Percentiles rank a stretch among this genome's conserved stretches.
Evolutionary conservation across 1,140 invertebrate genomes (phyloP).

Genomic region (Drosophila rhopaloa): DNA sequence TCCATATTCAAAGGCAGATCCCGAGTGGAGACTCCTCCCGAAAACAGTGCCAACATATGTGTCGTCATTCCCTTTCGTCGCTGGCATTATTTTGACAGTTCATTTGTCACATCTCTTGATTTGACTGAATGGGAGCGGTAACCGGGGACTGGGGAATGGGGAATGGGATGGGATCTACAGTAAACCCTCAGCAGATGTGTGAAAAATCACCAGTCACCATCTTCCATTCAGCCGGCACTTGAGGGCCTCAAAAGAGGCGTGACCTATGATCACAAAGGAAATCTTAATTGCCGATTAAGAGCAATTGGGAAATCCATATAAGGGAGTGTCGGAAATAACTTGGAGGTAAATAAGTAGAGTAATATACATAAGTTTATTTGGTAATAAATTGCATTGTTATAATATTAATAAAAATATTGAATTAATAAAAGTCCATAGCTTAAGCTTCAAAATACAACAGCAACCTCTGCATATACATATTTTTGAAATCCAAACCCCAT

Average conservation of each 20-base stretch:
- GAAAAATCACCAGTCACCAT: conserved; percentile 43
- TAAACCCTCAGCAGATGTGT: conserved; percentile 46
- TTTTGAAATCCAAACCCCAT: conserved; percentile 1
- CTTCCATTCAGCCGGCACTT: conserved; percentile 38
- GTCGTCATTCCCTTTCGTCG: conserved; percentile 59
- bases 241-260: conserved; percentile 17
- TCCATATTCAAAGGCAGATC: conserved; percentile 7
- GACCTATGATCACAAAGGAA: conserved; percentile 25
- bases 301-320: conserved; percentile 8
- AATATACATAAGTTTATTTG: too few relatives aligned
- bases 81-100: conserved; percentile 76
- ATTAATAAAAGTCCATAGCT: too few relatives aligned
- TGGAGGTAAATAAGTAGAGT: background rate
- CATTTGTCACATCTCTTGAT: conserved; percentile 76
- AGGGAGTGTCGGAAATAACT: background rate
- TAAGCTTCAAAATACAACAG: too few relatives aligned
- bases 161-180: conserved; percentile 15
- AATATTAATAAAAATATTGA: background rate
- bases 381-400: too few relatives aligned
- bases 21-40: conserved; percentile 14
- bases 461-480: background rate
- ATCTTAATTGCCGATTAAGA: conserved; percentile 51
- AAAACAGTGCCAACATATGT: conserved; percentile 28
- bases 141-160: background rate
- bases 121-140: conserved; percentile 48